Percentiles rank a stretch among this genome's conserved stretches.
Evolutionary conservation across 2,888 invertebrate genomes (phyloP).

Genomic region (Frankliniella fusca): DNA sequence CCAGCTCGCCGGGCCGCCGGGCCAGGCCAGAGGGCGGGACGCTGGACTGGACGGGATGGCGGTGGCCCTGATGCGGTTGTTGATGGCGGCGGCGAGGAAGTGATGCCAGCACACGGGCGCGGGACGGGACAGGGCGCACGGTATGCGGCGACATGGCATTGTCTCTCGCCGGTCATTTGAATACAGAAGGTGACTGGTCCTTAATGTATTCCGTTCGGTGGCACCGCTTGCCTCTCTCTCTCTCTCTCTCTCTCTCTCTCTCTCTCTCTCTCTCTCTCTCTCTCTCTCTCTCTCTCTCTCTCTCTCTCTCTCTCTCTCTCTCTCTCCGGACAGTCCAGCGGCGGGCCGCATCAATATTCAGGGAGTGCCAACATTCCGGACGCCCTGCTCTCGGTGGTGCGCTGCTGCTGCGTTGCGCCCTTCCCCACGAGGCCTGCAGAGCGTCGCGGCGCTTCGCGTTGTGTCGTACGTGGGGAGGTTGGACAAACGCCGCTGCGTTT

Average conservation of each 20-base stretch:
- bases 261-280: conserved; percentile 65
- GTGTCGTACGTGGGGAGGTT: too few species aligned
- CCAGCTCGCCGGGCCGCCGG: neutral
- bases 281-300: conserved; percentile 54
- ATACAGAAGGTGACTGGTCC: conserved; percentile 21
- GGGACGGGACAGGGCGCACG: neutral
- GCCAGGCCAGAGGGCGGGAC: neutral
- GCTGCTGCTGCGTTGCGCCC: too few species aligned
- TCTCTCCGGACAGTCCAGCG: conserved; percentile 42
- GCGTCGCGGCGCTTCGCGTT: too few species aligned
- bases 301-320: conserved; percentile 81
- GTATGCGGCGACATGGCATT: conserved; percentile 5
- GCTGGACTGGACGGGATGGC: too few species aligned
- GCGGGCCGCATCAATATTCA: conserved; percentile 14
- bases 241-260: conserved; percentile 71
- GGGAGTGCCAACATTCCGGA: conserved; percentile 18
- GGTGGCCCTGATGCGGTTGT: too few species aligned
- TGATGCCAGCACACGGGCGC: neutral
- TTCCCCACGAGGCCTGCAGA: too few species aligned
- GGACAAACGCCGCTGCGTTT: too few species aligned
- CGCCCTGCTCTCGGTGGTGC: neutral
- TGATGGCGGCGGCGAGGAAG: neutral
- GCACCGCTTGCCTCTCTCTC: conserved; percentile 39
- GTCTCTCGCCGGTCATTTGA: conserved; percentile 1
- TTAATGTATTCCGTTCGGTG: conserved; percentile 15